Conservation (phyloP, 2,797 vertebrate genomes). For the Prunella strophiata region DNA sequence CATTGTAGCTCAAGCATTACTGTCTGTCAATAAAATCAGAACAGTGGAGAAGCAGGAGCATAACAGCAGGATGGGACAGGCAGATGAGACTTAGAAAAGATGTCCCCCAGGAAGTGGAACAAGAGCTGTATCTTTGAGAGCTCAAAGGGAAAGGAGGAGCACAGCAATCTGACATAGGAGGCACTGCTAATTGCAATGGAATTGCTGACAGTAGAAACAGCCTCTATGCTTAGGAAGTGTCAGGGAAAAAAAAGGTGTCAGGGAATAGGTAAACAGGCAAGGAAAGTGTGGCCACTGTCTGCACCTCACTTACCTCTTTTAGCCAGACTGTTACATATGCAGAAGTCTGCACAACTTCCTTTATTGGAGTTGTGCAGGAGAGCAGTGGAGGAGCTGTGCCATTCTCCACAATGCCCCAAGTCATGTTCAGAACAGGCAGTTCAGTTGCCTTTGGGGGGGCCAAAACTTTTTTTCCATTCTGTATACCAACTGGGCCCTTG, state of each 20-base stretch:
- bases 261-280: background rate
- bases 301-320: background rate
- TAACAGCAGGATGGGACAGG: background rate
- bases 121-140: background rate
- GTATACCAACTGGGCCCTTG: accelerated
- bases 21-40: background rate
- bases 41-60: background rate
- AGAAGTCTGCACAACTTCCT: background rate
- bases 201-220: background rate
- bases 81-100: background rate
- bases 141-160: background rate
- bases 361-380: background rate
- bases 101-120: background rate
- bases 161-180: background rate
- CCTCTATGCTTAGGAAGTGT: background rate
- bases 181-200: background rate
- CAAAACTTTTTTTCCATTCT: background rate
- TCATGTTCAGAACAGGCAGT: background rate
- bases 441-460: background rate
- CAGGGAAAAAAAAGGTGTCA: background rate
- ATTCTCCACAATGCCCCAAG: background rate
- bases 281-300: background rate
- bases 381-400: background rate
- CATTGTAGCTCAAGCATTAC: background rate
- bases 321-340: background rate